A percentile compares a stretch with the other conserved stretches of the same genome.
Conservation (phyloP, 2,888 invertebrate species). For the Poecilus cupreus region DNA sequence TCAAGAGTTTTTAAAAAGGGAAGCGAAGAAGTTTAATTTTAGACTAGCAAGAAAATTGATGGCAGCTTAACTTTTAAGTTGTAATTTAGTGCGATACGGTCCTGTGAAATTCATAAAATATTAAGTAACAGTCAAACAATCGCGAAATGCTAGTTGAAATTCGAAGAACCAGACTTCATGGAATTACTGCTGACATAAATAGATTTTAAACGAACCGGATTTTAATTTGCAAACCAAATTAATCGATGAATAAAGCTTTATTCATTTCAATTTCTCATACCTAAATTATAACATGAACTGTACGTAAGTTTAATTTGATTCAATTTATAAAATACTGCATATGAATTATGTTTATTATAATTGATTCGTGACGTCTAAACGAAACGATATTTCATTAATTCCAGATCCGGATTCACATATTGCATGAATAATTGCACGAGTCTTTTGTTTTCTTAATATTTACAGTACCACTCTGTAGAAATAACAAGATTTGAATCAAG, state of each 20-base stretch:
- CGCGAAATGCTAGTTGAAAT: background rate
- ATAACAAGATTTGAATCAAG: background rate
- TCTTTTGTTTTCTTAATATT: background rate
- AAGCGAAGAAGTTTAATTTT: background rate
- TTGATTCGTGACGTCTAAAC: background rate
- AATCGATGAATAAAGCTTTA: background rate
- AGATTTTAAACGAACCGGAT: background rate
- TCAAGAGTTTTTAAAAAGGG: background rate
- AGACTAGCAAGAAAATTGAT: background rate
- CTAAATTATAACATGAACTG: background rate
- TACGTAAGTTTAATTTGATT: background rate
- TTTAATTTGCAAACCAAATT: background rate
- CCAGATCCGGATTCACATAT: background rate
- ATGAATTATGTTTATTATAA: background rate
- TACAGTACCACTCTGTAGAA: background rate
- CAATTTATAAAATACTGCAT: background rate
- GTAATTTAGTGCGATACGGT: slow-evolving; percentile 9
- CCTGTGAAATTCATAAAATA: slow-evolving; percentile 21
- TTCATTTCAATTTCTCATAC: background rate
- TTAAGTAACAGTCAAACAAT: slow-evolving; percentile 26
- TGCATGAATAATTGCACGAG: background rate
- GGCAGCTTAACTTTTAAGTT: background rate
- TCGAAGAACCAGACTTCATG: background rate
- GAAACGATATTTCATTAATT: background rate
- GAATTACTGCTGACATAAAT: slow-evolving; percentile 16